Evolutionary conservation across 1,140 invertebrate genomes (phyloP).

Genomic region (Monomorium pharaonis): DNA sequence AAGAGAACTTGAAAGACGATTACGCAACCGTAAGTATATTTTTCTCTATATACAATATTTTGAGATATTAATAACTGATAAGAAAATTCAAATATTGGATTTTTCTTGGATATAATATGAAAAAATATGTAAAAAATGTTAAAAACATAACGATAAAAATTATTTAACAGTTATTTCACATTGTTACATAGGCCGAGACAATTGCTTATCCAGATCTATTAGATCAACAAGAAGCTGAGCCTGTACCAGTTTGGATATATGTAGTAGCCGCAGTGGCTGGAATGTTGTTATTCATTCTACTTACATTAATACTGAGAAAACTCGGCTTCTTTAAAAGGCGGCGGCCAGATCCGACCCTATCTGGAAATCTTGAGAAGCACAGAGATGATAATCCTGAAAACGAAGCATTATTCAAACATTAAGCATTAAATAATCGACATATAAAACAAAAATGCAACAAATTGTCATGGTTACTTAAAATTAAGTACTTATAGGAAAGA

Average conservation of each 20-base stretch:
- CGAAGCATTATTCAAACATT: slow-evolving; percentile 83
- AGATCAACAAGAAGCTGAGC: slow-evolving; percentile 88
- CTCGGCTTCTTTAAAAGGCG: slow-evolving; percentile 95
- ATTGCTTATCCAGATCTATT: slow-evolving; percentile 92
- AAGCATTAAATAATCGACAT: slow-evolving; percentile 29
- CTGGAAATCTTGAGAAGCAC: slow-evolving; percentile 93
- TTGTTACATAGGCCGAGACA: slow-evolving; percentile 90
- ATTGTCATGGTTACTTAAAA: slow-evolving; percentile 51
- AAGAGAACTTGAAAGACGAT: slow-evolving; percentile 89
- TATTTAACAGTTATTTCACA: slow-evolving; percentile 46
- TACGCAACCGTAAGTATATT: slow-evolving; percentile 85
- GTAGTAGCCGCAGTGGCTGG: slow-evolving; percentile 92
- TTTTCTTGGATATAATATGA: not conserved
- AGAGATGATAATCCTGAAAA: slow-evolving; percentile 87
- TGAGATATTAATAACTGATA: not conserved
- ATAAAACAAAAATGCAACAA: slow-evolving; percentile 3
- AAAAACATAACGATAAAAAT: not conserved
- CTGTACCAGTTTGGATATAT: slow-evolving; percentile 93
- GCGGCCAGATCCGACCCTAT: slow-evolving; percentile 91
- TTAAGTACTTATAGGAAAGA: slow-evolving; percentile 45
- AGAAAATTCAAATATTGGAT: slow-evolving; percentile 5
- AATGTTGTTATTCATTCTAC: slow-evolving; percentile 90
- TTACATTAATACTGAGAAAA: slow-evolving; percentile 93
- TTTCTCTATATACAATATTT: slow-evolving; percentile 22
- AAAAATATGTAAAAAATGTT: not conserved